These are phyloP conservation scores for Hedya salicella DNA, from an alignment of 2,888 invertebrate genomes.

Conservation along the genomic window DNA sequence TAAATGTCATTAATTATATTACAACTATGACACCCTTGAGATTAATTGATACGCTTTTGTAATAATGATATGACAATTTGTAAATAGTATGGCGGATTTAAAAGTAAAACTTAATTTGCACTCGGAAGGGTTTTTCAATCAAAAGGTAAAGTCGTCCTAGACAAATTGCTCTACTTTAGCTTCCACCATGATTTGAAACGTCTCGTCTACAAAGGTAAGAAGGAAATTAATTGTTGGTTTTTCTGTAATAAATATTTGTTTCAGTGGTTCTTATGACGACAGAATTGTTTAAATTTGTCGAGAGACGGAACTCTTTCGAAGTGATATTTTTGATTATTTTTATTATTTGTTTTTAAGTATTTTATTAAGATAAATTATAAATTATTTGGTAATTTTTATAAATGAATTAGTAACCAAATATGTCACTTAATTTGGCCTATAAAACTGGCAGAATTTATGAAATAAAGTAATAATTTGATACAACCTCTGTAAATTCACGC, in stretches of 20 bases:
- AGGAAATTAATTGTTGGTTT: constrained; percentile 58
- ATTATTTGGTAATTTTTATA: too few relatives aligned
- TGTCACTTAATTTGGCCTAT: too few relatives aligned
- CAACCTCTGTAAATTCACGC: too few relatives aligned
- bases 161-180: constrained; percentile 48
- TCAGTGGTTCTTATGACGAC: constrained; percentile 54
- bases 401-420: too few relatives aligned
- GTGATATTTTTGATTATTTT: constrained; percentile 3
- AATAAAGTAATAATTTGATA: neutral
- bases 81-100: too few relatives aligned
- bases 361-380: too few relatives aligned
- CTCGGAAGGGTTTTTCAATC: neutral
- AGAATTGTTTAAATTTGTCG: constrained; percentile 23
- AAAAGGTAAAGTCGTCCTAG: constrained; percentile 17
- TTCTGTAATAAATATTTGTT: constrained; percentile 62
- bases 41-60: too few relatives aligned
- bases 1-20: too few relatives aligned
- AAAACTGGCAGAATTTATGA: too few relatives aligned
- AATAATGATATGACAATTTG: too few relatives aligned
- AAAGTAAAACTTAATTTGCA: neutral
- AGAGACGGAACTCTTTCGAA: constrained; percentile 9
- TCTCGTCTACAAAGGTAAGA: constrained; percentile 53
- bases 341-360: neutral
- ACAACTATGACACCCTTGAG: too few relatives aligned
- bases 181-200: constrained; percentile 51